Evolutionary conservation across 2,888 invertebrate species (phyloP).

Genomic region (Hirtodrosophila trivittata): DNA sequence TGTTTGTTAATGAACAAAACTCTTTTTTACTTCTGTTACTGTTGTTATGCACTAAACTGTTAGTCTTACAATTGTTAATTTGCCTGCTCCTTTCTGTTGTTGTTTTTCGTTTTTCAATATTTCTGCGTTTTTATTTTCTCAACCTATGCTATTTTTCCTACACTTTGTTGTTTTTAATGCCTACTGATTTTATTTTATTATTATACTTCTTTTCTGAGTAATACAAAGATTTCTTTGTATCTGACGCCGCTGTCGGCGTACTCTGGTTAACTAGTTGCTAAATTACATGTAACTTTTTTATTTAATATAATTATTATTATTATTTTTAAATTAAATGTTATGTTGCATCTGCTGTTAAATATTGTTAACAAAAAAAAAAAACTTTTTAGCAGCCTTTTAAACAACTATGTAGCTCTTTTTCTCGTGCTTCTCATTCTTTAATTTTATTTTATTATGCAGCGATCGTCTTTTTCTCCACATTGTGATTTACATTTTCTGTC

Average conservation of each 20-base stretch:
- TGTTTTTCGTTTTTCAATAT: constrained; percentile 5
- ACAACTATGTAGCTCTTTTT: constrained; percentile 62
- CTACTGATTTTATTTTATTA: constrained; percentile 1
- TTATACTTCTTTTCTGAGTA: constrained; percentile 20
- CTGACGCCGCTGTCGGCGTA: constrained; percentile 14
- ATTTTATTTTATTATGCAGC: constrained; percentile 9
- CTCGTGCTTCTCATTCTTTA: background rate
- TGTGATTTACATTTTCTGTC: constrained; percentile 15
- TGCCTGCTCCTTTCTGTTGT: constrained; percentile 2
- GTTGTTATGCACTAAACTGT: too few species aligned
- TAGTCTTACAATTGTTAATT: too few species aligned
- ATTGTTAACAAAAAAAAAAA: constrained; percentile 68
- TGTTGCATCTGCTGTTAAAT: constrained; percentile 54
- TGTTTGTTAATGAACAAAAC: too few species aligned
- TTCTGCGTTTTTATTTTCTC: background rate
- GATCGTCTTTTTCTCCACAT: constrained; percentile 5
- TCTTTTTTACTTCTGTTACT: constrained; percentile 7
- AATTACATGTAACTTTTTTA: constrained; percentile 55
- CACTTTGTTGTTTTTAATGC: constrained; percentile 15
- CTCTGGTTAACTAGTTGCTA: constrained; percentile 61
- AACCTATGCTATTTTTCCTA: constrained; percentile 44
- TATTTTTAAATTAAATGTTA: constrained; percentile 54
- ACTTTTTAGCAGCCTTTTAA: constrained; percentile 67
- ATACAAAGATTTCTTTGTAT: constrained; percentile 35
- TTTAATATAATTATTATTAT: constrained; percentile 42